phyloP scores from a whole-genome alignment of 2,888 invertebrate genomes.

The Athrips mouffetella region DNA sequence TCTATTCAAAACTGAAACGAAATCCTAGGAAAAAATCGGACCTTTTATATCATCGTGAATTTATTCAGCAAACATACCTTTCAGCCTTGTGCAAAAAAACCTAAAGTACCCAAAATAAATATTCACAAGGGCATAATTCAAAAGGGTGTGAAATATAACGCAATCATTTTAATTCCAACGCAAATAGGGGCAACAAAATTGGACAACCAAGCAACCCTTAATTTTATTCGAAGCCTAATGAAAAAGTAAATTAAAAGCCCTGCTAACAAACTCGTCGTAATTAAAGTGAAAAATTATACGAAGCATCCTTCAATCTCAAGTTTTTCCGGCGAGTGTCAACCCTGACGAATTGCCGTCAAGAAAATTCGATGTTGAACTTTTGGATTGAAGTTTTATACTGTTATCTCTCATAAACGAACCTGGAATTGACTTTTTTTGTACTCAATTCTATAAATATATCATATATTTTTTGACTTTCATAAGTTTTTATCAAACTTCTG shows the following conservation, averaged over 20 bases:
- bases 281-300: slow-evolving; percentile 39
- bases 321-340: slow-evolving; percentile 32
- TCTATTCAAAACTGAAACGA: too few species aligned
- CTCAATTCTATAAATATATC: neutral
- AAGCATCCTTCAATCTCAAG: slow-evolving; percentile 36
- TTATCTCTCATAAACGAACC: slow-evolving; percentile 38
- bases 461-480: neutral
- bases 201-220: slow-evolving; percentile 11
- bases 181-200: slow-evolving; percentile 8
- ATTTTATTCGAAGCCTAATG: slow-evolving; percentile 16
- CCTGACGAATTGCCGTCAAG: slow-evolving; percentile 39
- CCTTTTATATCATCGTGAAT: neutral
- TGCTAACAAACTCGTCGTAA: slow-evolving; percentile 32
- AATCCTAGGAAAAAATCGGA: neutral
- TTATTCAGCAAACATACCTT: neutral
- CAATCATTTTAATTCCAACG: slow-evolving; percentile 20
- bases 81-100: neutral
- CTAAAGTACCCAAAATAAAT: neutral
- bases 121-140: neutral
- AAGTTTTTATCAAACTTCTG: neutral
- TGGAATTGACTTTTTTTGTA: slow-evolving; percentile 12
- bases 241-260: slow-evolving; percentile 25
- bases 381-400: slow-evolving; percentile 42
- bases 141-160: slow-evolving; percentile 11
- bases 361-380: slow-evolving; percentile 30